Conservation (phyloP, 2,888 invertebrate genomes). For the Boloria selene region DNA sequence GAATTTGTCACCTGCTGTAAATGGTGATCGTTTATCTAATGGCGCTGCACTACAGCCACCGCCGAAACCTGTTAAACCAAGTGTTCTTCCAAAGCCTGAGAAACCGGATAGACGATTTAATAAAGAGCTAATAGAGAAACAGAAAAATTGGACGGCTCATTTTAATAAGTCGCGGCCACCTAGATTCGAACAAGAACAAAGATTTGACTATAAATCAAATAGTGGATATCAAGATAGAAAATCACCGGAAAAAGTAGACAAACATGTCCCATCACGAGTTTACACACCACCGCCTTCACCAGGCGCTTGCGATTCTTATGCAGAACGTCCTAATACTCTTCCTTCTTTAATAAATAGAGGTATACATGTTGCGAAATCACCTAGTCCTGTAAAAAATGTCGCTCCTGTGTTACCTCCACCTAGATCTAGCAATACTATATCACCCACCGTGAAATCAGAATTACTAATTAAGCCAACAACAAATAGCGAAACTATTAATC, state of each 20-base stretch:
- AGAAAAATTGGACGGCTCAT: slow-evolving; percentile 95
- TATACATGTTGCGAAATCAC: slow-evolving; percentile 65
- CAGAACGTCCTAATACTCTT: slow-evolving; percentile 70
- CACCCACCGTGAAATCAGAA: slow-evolving; percentile 59
- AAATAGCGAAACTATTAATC: slow-evolving; percentile 58
- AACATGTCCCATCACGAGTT: slow-evolving; percentile 71
- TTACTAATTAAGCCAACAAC: slow-evolving; percentile 51
- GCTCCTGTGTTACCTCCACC: slow-evolving; percentile 59
- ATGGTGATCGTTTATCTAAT: slow-evolving; percentile 72
- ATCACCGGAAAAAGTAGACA: slow-evolving; percentile 66
- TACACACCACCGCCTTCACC: slow-evolving; percentile 80
- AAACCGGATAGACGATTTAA: slow-evolving; percentile 92
- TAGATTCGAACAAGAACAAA: slow-evolving; percentile 63
- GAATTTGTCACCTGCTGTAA: slow-evolving; percentile 63
- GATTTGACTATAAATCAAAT: slow-evolving; percentile 63
- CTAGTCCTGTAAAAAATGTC: slow-evolving; percentile 72
- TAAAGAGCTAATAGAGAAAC: slow-evolving; percentile 93
- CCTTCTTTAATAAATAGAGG: slow-evolving; percentile 68
- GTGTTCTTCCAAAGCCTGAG: slow-evolving; percentile 87
- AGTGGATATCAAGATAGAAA: slow-evolving; percentile 66
- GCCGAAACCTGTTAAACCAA: slow-evolving; percentile 78
- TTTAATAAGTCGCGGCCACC: slow-evolving; percentile 89
- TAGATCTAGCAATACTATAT: slow-evolving; percentile 55
- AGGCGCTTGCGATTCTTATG: slow-evolving; percentile 82
- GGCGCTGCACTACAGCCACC: slow-evolving; percentile 74